phyloP scores from a whole-genome alignment of 2,113 vertebrate genomes.

The Carassius auratus region DNA sequence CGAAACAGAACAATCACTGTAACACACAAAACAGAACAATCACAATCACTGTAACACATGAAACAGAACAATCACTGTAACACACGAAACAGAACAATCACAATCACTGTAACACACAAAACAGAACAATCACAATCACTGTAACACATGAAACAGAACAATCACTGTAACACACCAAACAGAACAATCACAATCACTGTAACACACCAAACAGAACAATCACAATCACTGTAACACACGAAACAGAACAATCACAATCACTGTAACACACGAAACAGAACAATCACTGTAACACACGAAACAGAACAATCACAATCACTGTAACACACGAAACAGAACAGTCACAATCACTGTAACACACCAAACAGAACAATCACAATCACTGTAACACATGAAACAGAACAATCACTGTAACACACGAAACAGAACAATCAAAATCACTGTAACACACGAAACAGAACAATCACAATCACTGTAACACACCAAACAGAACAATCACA shows the following conservation, averaged over 20 bases:
- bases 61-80: background rate
- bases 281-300: too few species aligned
- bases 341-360: too few species aligned
- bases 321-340: too few species aligned
- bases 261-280: too few species aligned
- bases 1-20: background rate
- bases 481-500: background rate
- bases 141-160: background rate
- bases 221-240: background rate
- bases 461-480: background rate
- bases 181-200: too few species aligned
- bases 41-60: background rate
- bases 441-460: too few species aligned
- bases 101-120: background rate
- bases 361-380: too few species aligned
- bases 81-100: background rate
- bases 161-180: too few species aligned
- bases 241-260: background rate
- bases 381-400: too few species aligned
- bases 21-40: background rate
- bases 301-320: background rate
- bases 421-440: background rate
- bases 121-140: too few species aligned
- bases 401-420: background rate
- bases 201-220: background rate